Evolutionary conservation across 2,797 vertebrate species (phyloP).

Genomic region (Alcedo quadribrachys): DNA sequence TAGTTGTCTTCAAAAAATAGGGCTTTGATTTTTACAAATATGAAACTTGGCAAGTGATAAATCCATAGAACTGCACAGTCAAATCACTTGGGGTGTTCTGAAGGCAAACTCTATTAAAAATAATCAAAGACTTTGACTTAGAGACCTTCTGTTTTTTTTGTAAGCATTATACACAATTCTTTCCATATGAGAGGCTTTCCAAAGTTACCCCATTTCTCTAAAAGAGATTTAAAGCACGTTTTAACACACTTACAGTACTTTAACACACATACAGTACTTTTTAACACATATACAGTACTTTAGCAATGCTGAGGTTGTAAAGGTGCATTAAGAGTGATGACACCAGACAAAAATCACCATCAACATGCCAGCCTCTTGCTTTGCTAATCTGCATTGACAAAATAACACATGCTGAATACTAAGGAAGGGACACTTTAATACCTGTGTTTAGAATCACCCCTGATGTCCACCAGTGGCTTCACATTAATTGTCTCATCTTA

Average conservation of each 20-base stretch:
- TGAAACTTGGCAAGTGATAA: slow-evolving; percentile 22
- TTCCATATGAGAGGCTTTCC: not conserved
- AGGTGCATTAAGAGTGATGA: not conserved
- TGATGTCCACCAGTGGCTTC: not conserved
- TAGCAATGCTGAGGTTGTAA: not conserved
- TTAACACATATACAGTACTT: not conserved
- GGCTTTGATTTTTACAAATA: slow-evolving; percentile 12
- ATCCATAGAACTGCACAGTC: not conserved
- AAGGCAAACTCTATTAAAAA: slow-evolving; percentile 29
- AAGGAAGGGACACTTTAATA: not conserved
- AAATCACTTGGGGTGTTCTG: not conserved
- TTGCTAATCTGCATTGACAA: not conserved
- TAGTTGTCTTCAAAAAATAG: not conserved
- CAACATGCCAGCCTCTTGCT: not conserved
- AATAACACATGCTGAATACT: not conserved
- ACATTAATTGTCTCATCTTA: not conserved
- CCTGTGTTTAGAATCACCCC: not conserved
- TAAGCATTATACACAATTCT: not conserved
- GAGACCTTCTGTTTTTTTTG: not conserved
- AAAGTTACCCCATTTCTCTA: not conserved
- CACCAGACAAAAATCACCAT: not conserved
- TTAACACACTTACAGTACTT: not conserved
- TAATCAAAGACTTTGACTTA: not conserved
- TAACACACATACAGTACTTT: not conserved
- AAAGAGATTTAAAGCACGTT: not conserved